Evolutionary conservation across 2,797 vertebrate genomes (phyloP), one percentile per base, ranked within the genome.

Genomic region (Leptoclinus maculatus): DNA sequence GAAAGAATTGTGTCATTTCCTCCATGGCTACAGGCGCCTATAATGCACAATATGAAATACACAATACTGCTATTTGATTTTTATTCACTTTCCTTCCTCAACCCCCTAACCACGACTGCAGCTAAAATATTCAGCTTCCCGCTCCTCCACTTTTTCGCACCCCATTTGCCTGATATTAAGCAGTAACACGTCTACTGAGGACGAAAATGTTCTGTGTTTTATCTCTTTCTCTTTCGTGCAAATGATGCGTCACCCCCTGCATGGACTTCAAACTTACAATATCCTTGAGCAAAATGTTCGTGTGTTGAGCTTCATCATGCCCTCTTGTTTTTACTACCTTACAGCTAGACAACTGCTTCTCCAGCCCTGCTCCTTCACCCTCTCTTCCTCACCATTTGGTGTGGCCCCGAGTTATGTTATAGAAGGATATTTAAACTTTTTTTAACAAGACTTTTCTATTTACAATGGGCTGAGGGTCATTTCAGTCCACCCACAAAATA

Each of bases 1-100:
- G 82, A 75, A 69, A 21, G 71, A 80, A 75, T 76, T 83, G 82
- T 85, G 87, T 91, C 82, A 91, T 87, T 91, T 91, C 89, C 87
- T 90, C 68, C 80, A 68, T 78, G 72, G 78, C 83, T 66, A 75
- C 74, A 53, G 74, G 78, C 80, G 8, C 51, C 65, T 45, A 65
- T 57, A 60, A 73, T 3, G 23, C 71, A 64, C 41, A 38, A 72
- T 84, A 58, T 74, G 56, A 85, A 89, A 86, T 56, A 57, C 66
- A 65, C 60, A 58, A 71, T 45, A 54, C 68, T 34, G 62, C 54
- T 74, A 27, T 74, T 76, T 75, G 72, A 75, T 70, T 75, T 79
- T 59, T 47, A 39, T 78, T 78, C 71, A 79, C 64, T 54, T 71
- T 64, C 73, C 56, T 47, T 62, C 34, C 69, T 67, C 27, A 60